Evolutionary conservation across 30 jellyfish, hydroid and myxozoan species (phyloP).

Genomic region (Aurelia sp.): DNA sequence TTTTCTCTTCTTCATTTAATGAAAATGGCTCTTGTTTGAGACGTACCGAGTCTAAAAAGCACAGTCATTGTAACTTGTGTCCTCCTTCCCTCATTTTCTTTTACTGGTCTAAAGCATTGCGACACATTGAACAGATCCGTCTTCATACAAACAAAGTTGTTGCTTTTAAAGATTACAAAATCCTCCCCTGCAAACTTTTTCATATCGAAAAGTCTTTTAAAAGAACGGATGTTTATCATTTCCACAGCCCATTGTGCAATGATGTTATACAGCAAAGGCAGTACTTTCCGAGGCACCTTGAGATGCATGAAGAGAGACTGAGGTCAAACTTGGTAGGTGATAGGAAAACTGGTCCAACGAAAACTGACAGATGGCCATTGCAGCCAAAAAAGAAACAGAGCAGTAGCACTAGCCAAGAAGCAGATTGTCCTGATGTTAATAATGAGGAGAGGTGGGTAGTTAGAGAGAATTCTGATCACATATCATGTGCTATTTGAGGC

Average conservation of each 20-base stretch:
- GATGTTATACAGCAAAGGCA: not conserved
- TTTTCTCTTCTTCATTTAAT: too few species aligned
- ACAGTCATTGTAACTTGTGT: constrained; percentile 12
- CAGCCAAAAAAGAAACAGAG: too few species aligned
- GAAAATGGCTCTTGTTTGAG: not conserved
- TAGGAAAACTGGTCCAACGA: not conserved
- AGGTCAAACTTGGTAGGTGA: not conserved
- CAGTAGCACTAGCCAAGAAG: too few species aligned
- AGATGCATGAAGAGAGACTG: not conserved
- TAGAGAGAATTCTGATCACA: not conserved
- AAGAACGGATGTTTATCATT: not conserved
- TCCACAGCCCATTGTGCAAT: constrained; percentile 15
- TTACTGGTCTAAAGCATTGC: not conserved
- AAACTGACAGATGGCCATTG: not conserved
- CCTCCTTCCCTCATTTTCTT: not conserved
- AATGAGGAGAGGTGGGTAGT: not conserved
- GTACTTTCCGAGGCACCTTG: not conserved
- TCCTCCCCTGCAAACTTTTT: constrained; percentile 14
- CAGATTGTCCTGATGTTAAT: too few species aligned
- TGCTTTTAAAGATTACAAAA: too few species aligned
- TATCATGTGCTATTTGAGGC: not conserved
- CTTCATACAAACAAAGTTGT: not conserved
- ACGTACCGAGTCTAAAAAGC: not conserved
- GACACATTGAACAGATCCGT: constrained; percentile 10
- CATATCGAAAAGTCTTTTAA: not conserved